Conservation (phyloP, 2,113 vertebrate genomes). For the Malaclemys terrapin region DNA sequence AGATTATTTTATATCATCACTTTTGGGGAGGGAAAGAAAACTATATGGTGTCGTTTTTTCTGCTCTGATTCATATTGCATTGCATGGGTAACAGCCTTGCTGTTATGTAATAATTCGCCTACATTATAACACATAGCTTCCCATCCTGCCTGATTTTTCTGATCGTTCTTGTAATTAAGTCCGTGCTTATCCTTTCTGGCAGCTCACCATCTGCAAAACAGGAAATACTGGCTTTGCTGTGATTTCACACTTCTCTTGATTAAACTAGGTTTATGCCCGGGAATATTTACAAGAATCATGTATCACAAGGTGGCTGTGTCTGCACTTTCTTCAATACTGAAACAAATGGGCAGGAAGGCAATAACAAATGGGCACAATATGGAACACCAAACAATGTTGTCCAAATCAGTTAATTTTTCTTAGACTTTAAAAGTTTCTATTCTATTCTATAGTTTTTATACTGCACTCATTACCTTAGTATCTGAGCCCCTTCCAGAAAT, state of each 20-base stretch:
- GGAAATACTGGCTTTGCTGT: constrained; percentile 64
- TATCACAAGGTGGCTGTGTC: not conserved
- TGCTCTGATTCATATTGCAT: rapidly evolving
- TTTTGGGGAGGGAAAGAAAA: not conserved
- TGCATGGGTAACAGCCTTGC: not conserved
- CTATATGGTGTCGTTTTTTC: not conserved
- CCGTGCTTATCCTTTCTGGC: constrained; percentile 72
- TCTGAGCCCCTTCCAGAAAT: not conserved
- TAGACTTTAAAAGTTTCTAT: not conserved
- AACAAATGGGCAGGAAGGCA: not conserved
- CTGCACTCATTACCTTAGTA: not conserved
- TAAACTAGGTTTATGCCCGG: constrained; percentile 15
- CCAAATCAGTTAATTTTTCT: not conserved
- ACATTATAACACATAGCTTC: constrained; percentile 8
- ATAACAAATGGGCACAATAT: not conserved
- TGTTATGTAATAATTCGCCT: constrained; percentile 57
- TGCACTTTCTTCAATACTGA: not conserved
- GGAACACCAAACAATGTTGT: constrained; percentile 26
- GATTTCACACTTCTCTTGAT: constrained; percentile 71
- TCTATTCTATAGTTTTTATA: not conserved
- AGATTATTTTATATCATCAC: not conserved
- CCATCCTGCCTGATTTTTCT: constrained; percentile 54
- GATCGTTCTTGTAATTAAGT: constrained; percentile 66
- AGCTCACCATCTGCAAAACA: constrained; percentile 74
- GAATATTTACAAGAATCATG: constrained; percentile 16